Base-by-base conservation (phyloP, 2,888 invertebrate genomes). In the Salticus scenicus region DNA sequence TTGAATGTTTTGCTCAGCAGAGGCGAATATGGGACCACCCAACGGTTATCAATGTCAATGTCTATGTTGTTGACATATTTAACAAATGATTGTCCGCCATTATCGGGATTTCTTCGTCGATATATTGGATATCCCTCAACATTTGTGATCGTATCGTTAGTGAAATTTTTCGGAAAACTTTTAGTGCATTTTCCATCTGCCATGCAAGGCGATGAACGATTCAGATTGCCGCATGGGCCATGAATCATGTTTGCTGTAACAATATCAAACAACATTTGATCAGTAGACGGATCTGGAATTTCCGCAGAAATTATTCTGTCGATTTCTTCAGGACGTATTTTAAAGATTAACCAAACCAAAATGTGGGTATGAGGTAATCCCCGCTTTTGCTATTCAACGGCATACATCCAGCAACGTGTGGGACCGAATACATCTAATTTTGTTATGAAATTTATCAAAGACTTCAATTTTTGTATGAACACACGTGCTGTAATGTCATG, bases 111-210 rank as follows among this genome's bases (percentile, higher is more conserved):
- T 70, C 77, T 77, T 57, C 70, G 70, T 37, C 70, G 77, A 57
- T 77, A 77, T 57, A 70, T 57, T 70, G 77, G 77, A 28, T 77
- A 77, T 41, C 77, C 63, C 37, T 77, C 77, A 51, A 41, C n/a
- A 57, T 70, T 57, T 51, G 51, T 77, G 30, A 69, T 24, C 24
- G 77, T 77, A 57, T 77, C 77, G 12, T 69, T 70, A 7, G 41
- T 27, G 37, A 69, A 70, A 31, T 69, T 8, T 69, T 57, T 69
- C 31, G 77, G 77, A n/a, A 70, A 69, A 70, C 20, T 8, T 33
- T 76, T 76, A 1, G 76, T 76, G 66, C 76, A 76, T 76, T 76
- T 76, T 76, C 31, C 66, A 76, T 76, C 67, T 28, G 20, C 67
- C 63, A 64, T 76, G 66, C 75, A 76, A 67, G 47, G 41, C 30